Evolutionary conservation across 2,797 vertebrate genomes (phyloP), one percentile per base, ranked within the genome.

Genomic region (Microchirus variegatus): DNA sequence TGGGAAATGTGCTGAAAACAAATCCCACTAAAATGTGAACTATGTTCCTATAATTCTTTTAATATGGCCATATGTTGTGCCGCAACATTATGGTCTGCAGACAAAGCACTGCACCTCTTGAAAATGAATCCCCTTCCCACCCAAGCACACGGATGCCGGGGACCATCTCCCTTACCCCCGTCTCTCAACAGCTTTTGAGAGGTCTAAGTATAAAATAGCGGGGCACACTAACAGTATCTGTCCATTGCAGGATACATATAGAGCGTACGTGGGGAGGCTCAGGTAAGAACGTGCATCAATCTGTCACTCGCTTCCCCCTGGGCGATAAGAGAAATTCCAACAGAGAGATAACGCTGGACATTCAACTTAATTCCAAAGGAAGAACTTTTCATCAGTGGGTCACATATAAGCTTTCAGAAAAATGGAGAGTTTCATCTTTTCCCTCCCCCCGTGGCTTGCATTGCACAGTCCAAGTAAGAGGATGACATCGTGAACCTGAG

Each of bases 121-220:
- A 94, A 93, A 95, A 89, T 78, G 69, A 92, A 95, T 87, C 85
- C 80, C 43, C 42, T 80, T 88, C 86, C 90, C 90, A 85, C 85
- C 88, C 94, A 94, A 89, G 91, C 90, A 88, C 88, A 89, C 83
- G 86, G 90, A 91, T 88, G 91, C 91, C 92, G 93, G 65, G 90
- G 91, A 91, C 91, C 89, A 87, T 88, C 90, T 89, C 83, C 77
- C 87, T 89, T 89, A 90, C 88, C 77, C 82, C 80, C 55, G 76
- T 96, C 96, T 93, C 87, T 97, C 96, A 96, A 90, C 95, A 93
- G 94, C 94, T 92, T 91, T 94, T 95, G 91, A 95, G 92, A 85
- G 84, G 78, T 76, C 93, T 94, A 93, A 92, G 90, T 91, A 94
- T 92, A 93, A 94, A 94, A 92, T 91, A 80, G 89, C 81, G 70